phyloP scores from a whole-genome alignment of 1,140 invertebrate species.

The Ditylenchus dipsaci region DNA sequence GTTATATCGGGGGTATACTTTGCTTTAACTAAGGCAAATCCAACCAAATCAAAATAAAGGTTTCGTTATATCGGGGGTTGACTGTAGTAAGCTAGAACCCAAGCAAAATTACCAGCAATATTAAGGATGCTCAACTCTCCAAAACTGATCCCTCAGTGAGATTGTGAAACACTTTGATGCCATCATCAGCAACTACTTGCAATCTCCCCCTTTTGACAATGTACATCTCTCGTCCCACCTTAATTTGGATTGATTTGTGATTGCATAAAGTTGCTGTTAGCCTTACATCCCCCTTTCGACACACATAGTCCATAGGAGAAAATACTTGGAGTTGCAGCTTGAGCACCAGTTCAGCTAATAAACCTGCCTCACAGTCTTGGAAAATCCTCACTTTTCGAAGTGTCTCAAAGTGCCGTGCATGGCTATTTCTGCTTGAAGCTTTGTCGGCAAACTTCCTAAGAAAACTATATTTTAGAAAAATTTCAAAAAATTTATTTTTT shows the following conservation, averaged over 20 bases:
- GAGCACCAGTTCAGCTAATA: slow-evolving; percentile 83
- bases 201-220: slow-evolving; percentile 83
- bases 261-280: too few relatives aligned
- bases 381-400: slow-evolving; percentile 78
- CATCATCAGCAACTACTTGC: slow-evolving; percentile 48
- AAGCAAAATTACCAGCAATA: slow-evolving; percentile 46
- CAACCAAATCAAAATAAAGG: too few relatives aligned
- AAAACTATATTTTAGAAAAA: too few relatives aligned
- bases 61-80: too few relatives aligned
- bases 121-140: slow-evolving; percentile 57
- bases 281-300: slow-evolving; percentile 82
- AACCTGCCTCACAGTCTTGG: slow-evolving; percentile 82
- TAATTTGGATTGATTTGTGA: neutral
- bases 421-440: slow-evolving; percentile 90
- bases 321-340: slow-evolving; percentile 80
- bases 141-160: slow-evolving; percentile 53
- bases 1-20: too few relatives aligned
- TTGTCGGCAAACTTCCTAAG: slow-evolving; percentile 72
- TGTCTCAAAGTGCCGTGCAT: slow-evolving; percentile 88
- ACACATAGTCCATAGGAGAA: slow-evolving; percentile 84
- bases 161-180: slow-evolving; percentile 47
- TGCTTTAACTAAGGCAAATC: too few relatives aligned
- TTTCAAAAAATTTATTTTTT: too few relatives aligned
- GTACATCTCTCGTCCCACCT: slow-evolving; percentile 78
- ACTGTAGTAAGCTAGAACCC: too few relatives aligned